phyloP scores from a whole-genome alignment of 1,140 invertebrate genomes.

The Trichonephila inaurata region DNA sequence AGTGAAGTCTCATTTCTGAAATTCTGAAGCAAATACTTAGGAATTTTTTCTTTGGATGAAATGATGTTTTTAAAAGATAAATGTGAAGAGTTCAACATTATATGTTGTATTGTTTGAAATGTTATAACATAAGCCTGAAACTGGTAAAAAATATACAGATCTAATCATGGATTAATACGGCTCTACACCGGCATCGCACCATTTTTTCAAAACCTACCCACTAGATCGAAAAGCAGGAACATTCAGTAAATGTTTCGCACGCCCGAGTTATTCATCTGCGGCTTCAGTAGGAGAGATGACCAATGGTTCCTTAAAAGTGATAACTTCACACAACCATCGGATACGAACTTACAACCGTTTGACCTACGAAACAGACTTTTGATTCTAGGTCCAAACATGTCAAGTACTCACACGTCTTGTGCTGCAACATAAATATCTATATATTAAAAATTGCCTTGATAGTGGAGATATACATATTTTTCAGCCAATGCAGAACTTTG shows the following conservation, averaged over 20 bases:
- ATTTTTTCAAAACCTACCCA: no score
- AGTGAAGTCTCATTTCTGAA: no score
- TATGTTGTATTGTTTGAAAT: no score
- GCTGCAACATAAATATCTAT: neutral
- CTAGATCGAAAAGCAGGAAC: no score
- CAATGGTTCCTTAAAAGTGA: neutral
- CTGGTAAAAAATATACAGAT: no score
- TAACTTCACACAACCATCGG: neutral
- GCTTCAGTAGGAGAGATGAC: neutral
- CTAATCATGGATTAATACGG: no score
- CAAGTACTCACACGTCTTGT: neutral
- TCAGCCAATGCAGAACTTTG: neutral
- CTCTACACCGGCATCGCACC: no score
- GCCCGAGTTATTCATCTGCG: neutral
- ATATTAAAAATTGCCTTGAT: slow-evolving; percentile 21
- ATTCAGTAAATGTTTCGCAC: neutral
- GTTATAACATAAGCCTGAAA: no score
- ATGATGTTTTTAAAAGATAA: no score
- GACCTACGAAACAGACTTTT: neutral
- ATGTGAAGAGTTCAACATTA: no score
- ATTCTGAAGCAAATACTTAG: no score
- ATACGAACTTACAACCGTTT: neutral
- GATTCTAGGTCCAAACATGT: neutral
- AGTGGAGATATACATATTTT: slow-evolving; percentile 6
- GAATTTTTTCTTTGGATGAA: no score